phyloP scores from a whole-genome alignment of 2,797 vertebrate species.

The Rhinella marina region DNA sequence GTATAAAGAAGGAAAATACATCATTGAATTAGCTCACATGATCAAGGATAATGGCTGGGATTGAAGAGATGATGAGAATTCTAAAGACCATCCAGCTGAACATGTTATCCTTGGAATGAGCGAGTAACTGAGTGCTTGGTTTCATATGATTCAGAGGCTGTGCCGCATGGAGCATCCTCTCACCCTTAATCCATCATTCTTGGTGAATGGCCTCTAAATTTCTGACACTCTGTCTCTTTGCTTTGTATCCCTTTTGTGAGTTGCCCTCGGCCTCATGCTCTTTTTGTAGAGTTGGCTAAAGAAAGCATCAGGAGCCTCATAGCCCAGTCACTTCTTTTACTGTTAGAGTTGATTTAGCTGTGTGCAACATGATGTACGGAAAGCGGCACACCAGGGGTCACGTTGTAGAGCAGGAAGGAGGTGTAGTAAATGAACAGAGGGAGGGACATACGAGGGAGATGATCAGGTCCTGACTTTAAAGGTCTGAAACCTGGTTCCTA shows the following conservation, averaged over 20 bases:
- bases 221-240: slow-evolving; percentile 83
- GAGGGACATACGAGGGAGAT: slow-evolving; percentile 32
- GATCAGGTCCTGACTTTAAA: slow-evolving; percentile 34
- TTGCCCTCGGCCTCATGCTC: slow-evolving; percentile 76
- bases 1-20: slow-evolving; percentile 99
- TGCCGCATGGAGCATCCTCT: slow-evolving; percentile 74
- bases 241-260: slow-evolving; percentile 82
- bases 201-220: slow-evolving; percentile 79
- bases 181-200: slow-evolving; percentile 75
- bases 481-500: slow-evolving; percentile 73
- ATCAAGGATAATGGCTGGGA: slow-evolving; percentile 99
- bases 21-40: slow-evolving; percentile 99
- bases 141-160: slow-evolving; percentile 78
- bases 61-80: slow-evolving; percentile 76
- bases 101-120: slow-evolving; percentile 75
- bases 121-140: slow-evolving; percentile 80
- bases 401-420: slow-evolving; percentile 53
- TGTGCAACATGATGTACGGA: slow-evolving; percentile 62
- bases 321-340: slow-evolving; percentile 62
- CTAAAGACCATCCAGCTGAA: slow-evolving; percentile 73
- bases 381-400: slow-evolving; percentile 56
- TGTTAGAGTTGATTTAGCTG: slow-evolving; percentile 58
- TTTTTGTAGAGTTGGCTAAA: slow-evolving; percentile 73
- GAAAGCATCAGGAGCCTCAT: slow-evolving; percentile 66
- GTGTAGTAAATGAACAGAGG: slow-evolving; percentile 26